Evolutionary conservation across 2,113 vertebrate genomes (phyloP), one percentile per base, ranked within the genome.

Genomic region (Upupa epops): DNA sequence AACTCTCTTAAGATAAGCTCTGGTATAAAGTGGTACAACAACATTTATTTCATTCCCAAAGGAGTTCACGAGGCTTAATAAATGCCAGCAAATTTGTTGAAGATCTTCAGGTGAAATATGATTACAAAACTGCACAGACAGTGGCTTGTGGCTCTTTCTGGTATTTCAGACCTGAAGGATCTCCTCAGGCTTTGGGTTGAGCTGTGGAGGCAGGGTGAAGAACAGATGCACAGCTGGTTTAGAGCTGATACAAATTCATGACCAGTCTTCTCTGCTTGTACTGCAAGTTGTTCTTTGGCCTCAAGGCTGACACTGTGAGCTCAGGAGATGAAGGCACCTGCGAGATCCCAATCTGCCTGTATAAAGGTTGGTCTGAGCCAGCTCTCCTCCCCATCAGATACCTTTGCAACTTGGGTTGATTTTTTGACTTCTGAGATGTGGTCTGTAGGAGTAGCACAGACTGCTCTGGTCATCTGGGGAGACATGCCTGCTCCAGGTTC

Each of bases 1-100:
- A 92, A 63, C 60, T 82, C 11, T 78, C n/a, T 49, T 80, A 86
- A 60, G 46, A n/a, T 83, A 83, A 86, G 17, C 21, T 80, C 54
- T 31, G 21, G 45, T 71, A 52, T 86, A 28, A 80, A 80, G 26
- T 45, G 17, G 21, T 54, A 21, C 64, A 89, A 68, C 68, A 91
- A 76, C 82, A 45, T 88, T 77, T 85, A 77, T 83, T 88, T 90
- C 83, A 64, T 24, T 83, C 69, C 28, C 69, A 54, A 42, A 40
- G 69, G 79, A 94, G 34, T 78, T 71, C 59, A n/a, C 64, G 45
- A 88, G 19, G 21, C 37, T 94, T 88, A 88, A 80, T 88, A 66
- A 83, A 85, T 85, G 20, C 51, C 76, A 88, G 58, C 10, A 86
- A 88, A 68, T 78, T 82, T 29, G 31, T 59, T 90, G 82, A 82